These are phyloP conservation scores for Clivina fossor DNA, from an alignment of 2,888 invertebrate species.

Conservation along the genomic window DNA sequence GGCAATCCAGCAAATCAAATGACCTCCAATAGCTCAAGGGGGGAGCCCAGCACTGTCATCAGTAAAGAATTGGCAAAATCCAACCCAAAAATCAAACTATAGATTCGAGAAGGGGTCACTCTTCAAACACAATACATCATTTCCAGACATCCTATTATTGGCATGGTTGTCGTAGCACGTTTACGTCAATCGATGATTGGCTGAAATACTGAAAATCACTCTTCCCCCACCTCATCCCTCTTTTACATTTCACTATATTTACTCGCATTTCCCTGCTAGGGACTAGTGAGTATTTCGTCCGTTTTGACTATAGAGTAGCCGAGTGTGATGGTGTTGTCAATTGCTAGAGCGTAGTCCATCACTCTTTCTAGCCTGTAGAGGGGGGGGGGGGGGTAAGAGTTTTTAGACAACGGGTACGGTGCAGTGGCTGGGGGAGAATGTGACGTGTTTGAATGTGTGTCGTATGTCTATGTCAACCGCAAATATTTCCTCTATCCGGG, in stretches of 20 bases:
- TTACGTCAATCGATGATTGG: slow-evolving; percentile 47
- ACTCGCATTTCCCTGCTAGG: no score
- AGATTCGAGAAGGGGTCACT: slow-evolving; percentile 45
- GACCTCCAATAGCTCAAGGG: no score
- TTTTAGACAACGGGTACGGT: no score
- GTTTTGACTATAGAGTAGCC: no score
- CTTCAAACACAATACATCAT: slow-evolving; percentile 49
- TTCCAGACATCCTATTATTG: slow-evolving; percentile 52
- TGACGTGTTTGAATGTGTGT: slow-evolving; percentile 22
- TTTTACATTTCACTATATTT: no score
- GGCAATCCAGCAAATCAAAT: no score
- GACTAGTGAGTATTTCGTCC: no score
- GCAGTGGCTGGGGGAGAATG: slow-evolving; percentile 20
- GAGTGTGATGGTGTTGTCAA: no score
- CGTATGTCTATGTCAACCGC: slow-evolving; percentile 27
- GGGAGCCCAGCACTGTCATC: no score
- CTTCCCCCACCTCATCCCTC: slow-evolving; percentile 40
- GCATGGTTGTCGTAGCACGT: slow-evolving; percentile 46
- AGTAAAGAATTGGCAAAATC: no score
- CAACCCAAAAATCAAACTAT: no score
- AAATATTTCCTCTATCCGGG: slow-evolving; percentile 21
- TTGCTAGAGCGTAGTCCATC: no score
- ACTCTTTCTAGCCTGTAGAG: slow-evolving; percentile 6
- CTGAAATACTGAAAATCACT: slow-evolving; percentile 44
- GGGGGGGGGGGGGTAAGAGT: slow-evolving; percentile 9